A percentile compares a stretch with the other conserved stretches of the same genome.
Conservation (phyloP, 2,888 invertebrate genomes). For the Patella ulyssiponensis region DNA sequence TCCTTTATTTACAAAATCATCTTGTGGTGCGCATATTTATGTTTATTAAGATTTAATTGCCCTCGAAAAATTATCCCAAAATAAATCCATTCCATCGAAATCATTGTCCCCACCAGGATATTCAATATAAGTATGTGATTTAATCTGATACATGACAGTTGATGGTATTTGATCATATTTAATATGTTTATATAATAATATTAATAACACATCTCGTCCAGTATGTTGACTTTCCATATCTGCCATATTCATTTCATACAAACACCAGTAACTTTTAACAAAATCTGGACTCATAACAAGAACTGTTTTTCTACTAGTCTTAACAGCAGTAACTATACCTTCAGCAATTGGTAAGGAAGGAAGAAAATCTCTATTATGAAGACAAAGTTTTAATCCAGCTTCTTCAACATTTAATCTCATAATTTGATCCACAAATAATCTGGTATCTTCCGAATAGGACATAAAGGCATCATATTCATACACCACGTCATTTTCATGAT, state of each 20-base stretch:
- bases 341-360: slow-evolving; percentile 33
- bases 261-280: slow-evolving; percentile 33
- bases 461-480: slow-evolving; percentile 40
- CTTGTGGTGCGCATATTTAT: too few relatives aligned
- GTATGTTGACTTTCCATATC: slow-evolving; percentile 23
- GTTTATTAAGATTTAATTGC: too few relatives aligned
- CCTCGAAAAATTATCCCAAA: too few relatives aligned
- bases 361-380: slow-evolving; percentile 39
- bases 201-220: slow-evolving; percentile 23
- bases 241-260: slow-evolving; percentile 42
- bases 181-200: slow-evolving; percentile 22
- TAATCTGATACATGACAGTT: background rate
- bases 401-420: slow-evolving; percentile 27
- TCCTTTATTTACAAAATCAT: too few relatives aligned
- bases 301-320: slow-evolving; percentile 37
- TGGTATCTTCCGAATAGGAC: slow-evolving; percentile 33
- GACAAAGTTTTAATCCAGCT: slow-evolving; percentile 39
- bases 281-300: slow-evolving; percentile 32
- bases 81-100: too few relatives aligned
- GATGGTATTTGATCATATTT: background rate
- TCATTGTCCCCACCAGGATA: too few relatives aligned
- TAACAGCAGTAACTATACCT: slow-evolving; percentile 35
- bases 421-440: slow-evolving; percentile 12
- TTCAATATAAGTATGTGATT: too few relatives aligned
- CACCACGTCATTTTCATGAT: slow-evolving; percentile 14